Evolutionary conservation across 2,888 invertebrate genomes (phyloP).

Genomic region (Mythimna pallens): DNA sequence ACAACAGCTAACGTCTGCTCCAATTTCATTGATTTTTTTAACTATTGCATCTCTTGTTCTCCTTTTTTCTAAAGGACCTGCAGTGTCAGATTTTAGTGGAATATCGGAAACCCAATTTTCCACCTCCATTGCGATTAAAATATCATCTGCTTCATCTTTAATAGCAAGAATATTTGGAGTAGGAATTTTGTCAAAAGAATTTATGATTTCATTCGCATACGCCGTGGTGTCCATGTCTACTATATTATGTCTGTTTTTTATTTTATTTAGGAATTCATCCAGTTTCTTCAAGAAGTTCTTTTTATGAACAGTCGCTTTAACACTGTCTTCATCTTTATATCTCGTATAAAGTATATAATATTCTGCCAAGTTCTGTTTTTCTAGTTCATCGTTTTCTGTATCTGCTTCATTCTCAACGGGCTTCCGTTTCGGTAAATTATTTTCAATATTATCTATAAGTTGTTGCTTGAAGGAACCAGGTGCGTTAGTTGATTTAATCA

Average conservation of each 20-base stretch:
- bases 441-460: constrained; percentile 71
- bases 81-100: constrained; percentile 67
- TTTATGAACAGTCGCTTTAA: constrained; percentile 74
- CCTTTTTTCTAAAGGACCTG: constrained; percentile 67
- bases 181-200: constrained; percentile 75
- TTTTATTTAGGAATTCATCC: constrained; percentile 68
- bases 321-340: constrained; percentile 73
- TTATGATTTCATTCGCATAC: constrained; percentile 72
- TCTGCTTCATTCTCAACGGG: constrained; percentile 38
- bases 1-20: constrained; percentile 57
- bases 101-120: constrained; percentile 81
- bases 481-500: constrained; percentile 60
- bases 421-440: constrained; percentile 65
- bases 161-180: constrained; percentile 74
- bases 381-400: constrained; percentile 70
- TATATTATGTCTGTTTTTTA: constrained; percentile 68
- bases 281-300: constrained; percentile 73
- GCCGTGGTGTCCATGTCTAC: constrained; percentile 10
- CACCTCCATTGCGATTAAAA: constrained; percentile 77
- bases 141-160: constrained; percentile 77
- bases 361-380: constrained; percentile 74
- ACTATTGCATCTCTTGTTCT: constrained; percentile 73
- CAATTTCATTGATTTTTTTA: constrained; percentile 74
- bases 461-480: constrained; percentile 74
- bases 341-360: constrained; percentile 73